Evolutionary conservation across 1,140 invertebrate species (phyloP), one percentile per base, ranked within the genome.

Genomic region (Augochlora pura): DNA sequence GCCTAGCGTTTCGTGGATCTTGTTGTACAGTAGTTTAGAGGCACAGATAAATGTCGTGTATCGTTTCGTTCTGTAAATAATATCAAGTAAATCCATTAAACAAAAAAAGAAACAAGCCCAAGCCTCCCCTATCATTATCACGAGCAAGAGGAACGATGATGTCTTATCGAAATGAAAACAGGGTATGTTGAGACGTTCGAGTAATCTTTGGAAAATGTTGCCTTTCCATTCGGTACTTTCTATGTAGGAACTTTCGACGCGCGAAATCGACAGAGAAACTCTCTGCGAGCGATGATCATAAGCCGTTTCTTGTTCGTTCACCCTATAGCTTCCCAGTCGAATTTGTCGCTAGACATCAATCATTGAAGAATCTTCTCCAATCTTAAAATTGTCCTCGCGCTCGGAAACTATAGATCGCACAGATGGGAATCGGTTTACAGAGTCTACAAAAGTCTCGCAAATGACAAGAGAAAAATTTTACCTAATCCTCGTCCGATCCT

Each of bases 21-120:
- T 78, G 67, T 85, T 86, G 84, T 86, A 86, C 76, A 86, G 72
- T 85, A 86, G 83, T 46, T 60, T 86, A 85, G 71, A 65, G 46
- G 18, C 63, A 69, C 68, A 62, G 60, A 82, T 85, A 71, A 71
- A 77, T 79, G 81, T 72, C 57, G 70, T 77, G 60, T 80, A 77
- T 77, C 72, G 67, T 83, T 82, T 65, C 71, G 18, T 71, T 46
- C 27, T 86, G 85, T 86, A 86, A 80, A 86, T 86, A 86, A 57
- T 14, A 39, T 73, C 57, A 57, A 59, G 27, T 59, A 12, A 57
- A 57, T 18, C 14, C 14, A 52, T 57, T 57, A 23, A 57, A 57
- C 6, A n/a, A 57, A 57, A 21, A 57, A n/a, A 57, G 23, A 64
- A 73, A 73, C 6, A 18, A 52, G 42, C 42, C 42, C 42, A 52